Base-by-base conservation (phyloP, 1,140 invertebrate species). In the Cotesia glomerata region DNA sequence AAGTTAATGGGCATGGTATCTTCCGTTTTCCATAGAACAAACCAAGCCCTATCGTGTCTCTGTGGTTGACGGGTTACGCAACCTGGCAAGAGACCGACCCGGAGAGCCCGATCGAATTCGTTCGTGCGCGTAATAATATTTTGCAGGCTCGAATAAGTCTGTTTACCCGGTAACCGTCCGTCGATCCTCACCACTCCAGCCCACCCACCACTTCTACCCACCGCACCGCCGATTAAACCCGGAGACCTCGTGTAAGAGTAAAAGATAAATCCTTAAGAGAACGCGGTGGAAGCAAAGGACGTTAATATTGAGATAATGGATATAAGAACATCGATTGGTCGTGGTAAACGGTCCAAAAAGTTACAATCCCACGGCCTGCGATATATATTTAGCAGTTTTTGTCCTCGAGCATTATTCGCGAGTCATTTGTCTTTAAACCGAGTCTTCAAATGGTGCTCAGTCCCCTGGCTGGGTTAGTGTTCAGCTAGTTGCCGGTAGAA, bases 81-180 rank as follows among this genome's bases (percentile, higher is more conserved):
- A 62, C 74, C 56, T 54, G 72, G 56, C 56, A 58, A 58, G 56
- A 58, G 56, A 58, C 14, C 56, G 56, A 58, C 14, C 56, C 56
- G 16, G 59, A 35, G 1, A 14, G 51, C 49, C 26, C 59, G 74
- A 18, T 71, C 39, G 51, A 16, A 34, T 39, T 14, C 45, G 51
- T 72, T 69, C 69, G 75, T 74, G 72, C 75, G 72, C 75, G 75
- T 74, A 74, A 74, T 65, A 65, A 65, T 65, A 65, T 65, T 65
- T 65, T 65, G 63, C 63, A 65, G 63, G 63, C 63, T 65, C 63
- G 63, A 65, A 65, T 65, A 65, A 39, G 63, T 65, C 63, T 39
- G 63, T 65, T 65, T 65, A 65, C 63, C 45, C 63, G 63, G 45
- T 65, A 65, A 36, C 45, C 63, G 63, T 65, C 63, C 35, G 45